Evolutionary conservation across 2,113 vertebrate species (phyloP).

Genomic region (Geococcyx californianus): DNA sequence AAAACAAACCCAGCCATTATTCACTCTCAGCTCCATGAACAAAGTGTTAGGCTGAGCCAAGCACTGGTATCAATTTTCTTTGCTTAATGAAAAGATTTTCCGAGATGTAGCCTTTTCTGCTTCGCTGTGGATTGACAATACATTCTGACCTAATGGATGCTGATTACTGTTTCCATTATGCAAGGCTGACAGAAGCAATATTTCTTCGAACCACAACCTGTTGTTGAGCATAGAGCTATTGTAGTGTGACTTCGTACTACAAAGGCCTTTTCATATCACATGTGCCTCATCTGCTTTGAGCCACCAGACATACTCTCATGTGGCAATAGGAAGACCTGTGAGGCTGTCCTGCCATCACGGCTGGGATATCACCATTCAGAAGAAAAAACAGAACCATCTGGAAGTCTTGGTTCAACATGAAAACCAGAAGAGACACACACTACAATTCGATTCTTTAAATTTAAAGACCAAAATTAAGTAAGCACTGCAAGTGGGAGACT

Average conservation of each 20-base stretch:
- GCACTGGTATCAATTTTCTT: slow-evolving; percentile 56
- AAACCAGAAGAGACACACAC: not conserved
- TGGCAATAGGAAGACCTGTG: not conserved
- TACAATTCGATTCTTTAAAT: not conserved
- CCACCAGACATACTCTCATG: not conserved
- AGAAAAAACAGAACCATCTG: not conserved
- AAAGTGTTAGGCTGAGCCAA: slow-evolving; percentile 44
- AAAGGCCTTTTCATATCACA: slow-evolving; percentile 55
- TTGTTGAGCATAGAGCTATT: slow-evolving; percentile 32
- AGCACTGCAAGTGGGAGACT: not conserved
- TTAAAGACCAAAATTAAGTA: not conserved
- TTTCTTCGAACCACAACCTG: slow-evolving; percentile 55
- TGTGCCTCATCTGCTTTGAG: slow-evolving; percentile 4
- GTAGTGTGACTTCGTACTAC: not conserved
- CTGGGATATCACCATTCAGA: not conserved
- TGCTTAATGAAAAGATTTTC: slow-evolving; percentile 59
- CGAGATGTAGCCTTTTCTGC: slow-evolving; percentile 55
- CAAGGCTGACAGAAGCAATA: slow-evolving; percentile 60
- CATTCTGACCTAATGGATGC: slow-evolving; percentile 64
- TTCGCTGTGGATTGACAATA: slow-evolving; percentile 59
- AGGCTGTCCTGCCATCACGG: not conserved
- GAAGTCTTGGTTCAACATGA: not conserved
- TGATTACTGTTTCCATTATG: slow-evolving; percentile 63
- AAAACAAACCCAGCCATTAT: slow-evolving; percentile 57
- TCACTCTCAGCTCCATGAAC: not conserved